Evolutionary conservation across 1,140 invertebrate species (phyloP).

Genomic region (Bombus consobrinus): DNA sequence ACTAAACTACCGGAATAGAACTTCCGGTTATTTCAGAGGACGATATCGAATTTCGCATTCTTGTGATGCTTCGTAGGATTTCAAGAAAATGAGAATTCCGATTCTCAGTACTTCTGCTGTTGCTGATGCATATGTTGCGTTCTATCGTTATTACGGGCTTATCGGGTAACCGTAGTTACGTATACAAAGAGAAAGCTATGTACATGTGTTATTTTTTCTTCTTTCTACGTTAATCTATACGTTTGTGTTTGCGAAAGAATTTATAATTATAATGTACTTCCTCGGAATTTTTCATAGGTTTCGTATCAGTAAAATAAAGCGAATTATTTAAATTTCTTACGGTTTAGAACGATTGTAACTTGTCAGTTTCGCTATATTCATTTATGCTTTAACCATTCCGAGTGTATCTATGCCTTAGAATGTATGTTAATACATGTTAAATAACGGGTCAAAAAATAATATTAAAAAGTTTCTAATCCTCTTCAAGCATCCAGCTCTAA

Average conservation of each 20-base stretch:
- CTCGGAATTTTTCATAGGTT: background rate
- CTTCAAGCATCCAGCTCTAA: too few relatives aligned
- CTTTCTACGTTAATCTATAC: background rate
- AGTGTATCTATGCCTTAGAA: background rate
- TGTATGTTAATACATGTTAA: too few relatives aligned
- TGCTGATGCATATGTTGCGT: background rate
- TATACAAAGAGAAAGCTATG: background rate
- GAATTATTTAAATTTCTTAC: background rate
- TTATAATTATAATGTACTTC: background rate
- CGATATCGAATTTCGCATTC: background rate
- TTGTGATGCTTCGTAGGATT: background rate
- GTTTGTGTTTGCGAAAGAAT: background rate
- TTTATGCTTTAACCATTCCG: background rate
- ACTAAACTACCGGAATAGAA: constrained; percentile 13
- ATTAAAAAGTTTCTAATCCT: too few relatives aligned
- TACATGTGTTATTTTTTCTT: too few relatives aligned
- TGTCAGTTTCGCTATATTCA: too few relatives aligned
- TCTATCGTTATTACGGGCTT: background rate
- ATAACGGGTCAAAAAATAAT: too few relatives aligned
- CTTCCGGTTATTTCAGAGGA: background rate
- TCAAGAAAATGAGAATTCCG: background rate
- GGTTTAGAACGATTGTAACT: too few relatives aligned
- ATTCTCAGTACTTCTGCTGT: background rate
- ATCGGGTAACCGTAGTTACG: background rate
- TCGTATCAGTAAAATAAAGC: background rate